phyloP scores from a whole-genome alignment of 2,113 vertebrate species.

The Donacobius atricapilla region DNA sequence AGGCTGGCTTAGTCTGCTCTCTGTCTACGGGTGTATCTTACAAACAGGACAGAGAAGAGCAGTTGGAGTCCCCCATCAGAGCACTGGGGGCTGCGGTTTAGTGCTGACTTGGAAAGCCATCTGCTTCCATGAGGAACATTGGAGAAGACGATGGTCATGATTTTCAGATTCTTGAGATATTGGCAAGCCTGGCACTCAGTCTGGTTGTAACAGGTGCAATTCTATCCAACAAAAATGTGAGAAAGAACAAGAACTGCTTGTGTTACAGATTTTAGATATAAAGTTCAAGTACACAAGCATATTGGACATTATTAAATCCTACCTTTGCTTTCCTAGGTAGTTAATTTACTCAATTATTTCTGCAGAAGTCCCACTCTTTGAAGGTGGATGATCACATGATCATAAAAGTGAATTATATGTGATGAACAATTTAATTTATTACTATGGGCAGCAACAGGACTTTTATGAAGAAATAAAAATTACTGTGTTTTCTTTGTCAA shows the following conservation, averaged over 20 bases:
- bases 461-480: background rate
- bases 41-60: background rate
- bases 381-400: background rate
- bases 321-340: background rate
- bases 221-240: background rate
- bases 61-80: background rate
- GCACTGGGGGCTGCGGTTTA: background rate
- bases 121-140: background rate
- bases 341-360: background rate
- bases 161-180: background rate
- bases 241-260: background rate
- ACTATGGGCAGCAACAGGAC: background rate
- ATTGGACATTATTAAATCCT: background rate
- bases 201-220: background rate
- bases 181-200: background rate
- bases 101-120: background rate
- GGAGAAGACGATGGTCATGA: background rate
- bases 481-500: background rate
- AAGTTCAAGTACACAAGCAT: background rate
- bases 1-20: background rate
- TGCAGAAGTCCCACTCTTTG: background rate
- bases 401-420: background rate
- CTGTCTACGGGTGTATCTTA: rapidly evolving
- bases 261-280: background rate
- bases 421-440: background rate